Evolutionary conservation across 92 coral and sea anemone genomes (phyloP), one percentile per base, ranked within the genome.

Genomic region (Heliopora coerulea): DNA sequence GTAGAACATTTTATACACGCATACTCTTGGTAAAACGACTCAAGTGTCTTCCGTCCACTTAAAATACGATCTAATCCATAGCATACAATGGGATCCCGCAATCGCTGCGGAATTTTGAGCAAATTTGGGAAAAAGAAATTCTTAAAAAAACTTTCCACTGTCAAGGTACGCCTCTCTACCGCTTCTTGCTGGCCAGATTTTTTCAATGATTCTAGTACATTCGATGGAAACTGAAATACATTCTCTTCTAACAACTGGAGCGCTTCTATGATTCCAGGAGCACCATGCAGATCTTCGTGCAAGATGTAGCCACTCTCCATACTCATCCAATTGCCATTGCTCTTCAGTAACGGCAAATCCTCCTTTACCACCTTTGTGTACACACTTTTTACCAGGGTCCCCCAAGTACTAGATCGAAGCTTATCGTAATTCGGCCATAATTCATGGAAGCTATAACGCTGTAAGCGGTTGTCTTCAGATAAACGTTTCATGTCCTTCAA

Each of bases 371-470:
- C 85, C 34, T 60, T 61, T 32, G 41, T 75, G 83, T 91, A 91
- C 17, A 88, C 76, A 49, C 89, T 85, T 33, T 25, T 68, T 4
- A 83, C 56, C n/a, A 90, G 82, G 17, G 92, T 80, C 41, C 33
- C 72, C 97, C 97, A 90, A 1, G 78, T 78, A 0, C 62, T 34
- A 23, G 97, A 90, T 8, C 78, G 72, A 23, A 90, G 64, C 56
- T 21, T 27, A 33, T 66, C 76, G 18, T 83, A 89, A 68, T 86
- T 54, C n/a, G 97, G 97, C 92, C 91, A 87, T 33, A 90, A 78
- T 0, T 70, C 39, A 26, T 80, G 81, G 64, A 70, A 66, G 1
- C 34, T 56, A 72, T 76, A 86, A 1, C 35, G 64, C 17, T 65
- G 56, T 35, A 86, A 57, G 54, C 54, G 44, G 27, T 85, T 79